Percentiles rank a stretch among this genome's conserved stretches.
Conservation (phyloP, 2,113 vertebrate species). For the Hystrix brachyura region DNA sequence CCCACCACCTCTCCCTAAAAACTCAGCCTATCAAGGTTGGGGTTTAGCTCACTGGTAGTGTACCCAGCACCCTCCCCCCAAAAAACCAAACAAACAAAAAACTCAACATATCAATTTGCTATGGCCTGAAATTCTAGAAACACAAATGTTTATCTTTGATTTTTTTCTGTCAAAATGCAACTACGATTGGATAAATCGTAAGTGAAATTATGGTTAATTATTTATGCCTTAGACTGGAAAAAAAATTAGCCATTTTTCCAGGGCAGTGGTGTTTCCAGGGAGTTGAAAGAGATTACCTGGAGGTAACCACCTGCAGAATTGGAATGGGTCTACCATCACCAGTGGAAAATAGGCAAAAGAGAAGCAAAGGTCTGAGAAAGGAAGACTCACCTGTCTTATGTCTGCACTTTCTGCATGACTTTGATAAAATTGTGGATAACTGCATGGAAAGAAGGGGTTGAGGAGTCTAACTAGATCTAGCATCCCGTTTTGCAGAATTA, state of each 20-base stretch:
- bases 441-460: not conserved
- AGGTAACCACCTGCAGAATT: not conserved
- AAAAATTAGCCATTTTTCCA: constrained; percentile 12
- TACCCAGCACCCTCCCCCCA: no score
- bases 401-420: not conserved
- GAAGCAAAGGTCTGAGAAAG: not conserved
- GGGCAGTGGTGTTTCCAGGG: not conserved
- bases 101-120: not conserved
- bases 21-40: not conserved
- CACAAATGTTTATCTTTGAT: not conserved
- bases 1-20: not conserved
- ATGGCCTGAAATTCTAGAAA: constrained; percentile 26
- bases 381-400: not conserved
- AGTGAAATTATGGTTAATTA: not conserved
- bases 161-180: constrained; percentile 56
- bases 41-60: no score
- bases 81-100: not conserved
- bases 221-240: not conserved
- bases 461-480: not conserved
- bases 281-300: not conserved
- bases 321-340: no score
- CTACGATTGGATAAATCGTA: not conserved
- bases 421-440: not conserved
- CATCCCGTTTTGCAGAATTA: not conserved
- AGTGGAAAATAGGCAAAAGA: not conserved